These are phyloP conservation scores for Arbacia lixula DNA, from an alignment of 53 echinoderm and acorn worm species.

Conservation along the genomic window DNA sequence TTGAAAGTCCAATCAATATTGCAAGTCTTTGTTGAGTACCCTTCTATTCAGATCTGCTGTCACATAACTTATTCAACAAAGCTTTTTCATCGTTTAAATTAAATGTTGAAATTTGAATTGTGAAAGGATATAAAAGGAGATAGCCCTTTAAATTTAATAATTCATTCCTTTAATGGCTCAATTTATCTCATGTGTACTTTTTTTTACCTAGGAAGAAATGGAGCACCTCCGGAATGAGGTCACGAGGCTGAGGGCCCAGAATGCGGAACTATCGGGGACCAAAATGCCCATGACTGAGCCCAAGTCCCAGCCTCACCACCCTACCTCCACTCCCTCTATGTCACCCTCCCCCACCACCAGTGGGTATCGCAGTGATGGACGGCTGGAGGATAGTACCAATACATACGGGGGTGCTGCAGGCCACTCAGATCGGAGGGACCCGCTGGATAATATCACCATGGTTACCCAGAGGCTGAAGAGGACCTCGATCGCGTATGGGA, in stretches of 20 bases:
- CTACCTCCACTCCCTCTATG: constrained; percentile 7
- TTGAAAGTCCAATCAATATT: too few species aligned
- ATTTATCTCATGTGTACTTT: background rate
- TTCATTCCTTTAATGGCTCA: background rate
- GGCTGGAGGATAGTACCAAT: constrained; percentile 10
- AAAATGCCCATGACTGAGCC: too few species aligned
- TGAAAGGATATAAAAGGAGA: too few species aligned
- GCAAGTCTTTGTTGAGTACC: too few species aligned
- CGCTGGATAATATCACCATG: constrained; percentile 13
- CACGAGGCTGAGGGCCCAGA: constrained; percentile 43
- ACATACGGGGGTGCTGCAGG: constrained; percentile 8
- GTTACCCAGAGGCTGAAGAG: constrained; percentile 74
- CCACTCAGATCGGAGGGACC: background rate
- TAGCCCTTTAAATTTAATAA: too few species aligned
- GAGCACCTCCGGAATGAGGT: constrained; percentile 68
- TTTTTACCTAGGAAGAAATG: constrained; percentile 73
- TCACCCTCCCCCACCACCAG: background rate
- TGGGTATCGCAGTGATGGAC: background rate
- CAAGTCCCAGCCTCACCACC: too few species aligned
- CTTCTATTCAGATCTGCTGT: too few species aligned
- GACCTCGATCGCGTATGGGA: constrained; percentile 63
- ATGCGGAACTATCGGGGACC: constrained; percentile 58
- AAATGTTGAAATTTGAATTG: too few species aligned
- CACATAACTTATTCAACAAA: too few species aligned
- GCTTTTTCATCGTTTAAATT: too few species aligned